Conservation (phyloP, 2,113 vertebrate genomes). For the Merops nubicus region DNA sequence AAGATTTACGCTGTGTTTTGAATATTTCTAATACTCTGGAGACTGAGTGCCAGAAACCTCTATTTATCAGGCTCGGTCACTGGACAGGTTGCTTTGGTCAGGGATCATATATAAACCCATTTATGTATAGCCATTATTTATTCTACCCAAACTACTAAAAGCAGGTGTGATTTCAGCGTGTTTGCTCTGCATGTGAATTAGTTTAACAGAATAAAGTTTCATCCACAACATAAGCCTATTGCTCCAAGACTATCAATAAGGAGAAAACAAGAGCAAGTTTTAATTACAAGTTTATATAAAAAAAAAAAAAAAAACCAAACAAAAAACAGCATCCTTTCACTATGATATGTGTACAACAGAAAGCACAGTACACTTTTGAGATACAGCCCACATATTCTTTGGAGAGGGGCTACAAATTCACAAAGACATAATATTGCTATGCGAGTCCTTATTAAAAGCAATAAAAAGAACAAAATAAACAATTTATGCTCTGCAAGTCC, state of each 20-base stretch:
- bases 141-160: not conserved
- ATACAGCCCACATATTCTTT: not conserved
- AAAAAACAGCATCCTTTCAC: not conserved
- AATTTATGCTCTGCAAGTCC: not conserved
- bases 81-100: not conserved
- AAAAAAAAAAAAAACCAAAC: too few species aligned
- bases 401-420: not conserved
- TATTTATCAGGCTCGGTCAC: constrained; percentile 6
- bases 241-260: not conserved
- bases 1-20: constrained; percentile 35
- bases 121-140: not conserved
- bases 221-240: not conserved
- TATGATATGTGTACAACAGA: not conserved
- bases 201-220: not conserved
- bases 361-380: not conserved
- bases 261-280: not conserved
- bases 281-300: not conserved
- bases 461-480: not conserved
- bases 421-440: not conserved
- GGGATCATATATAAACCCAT: not conserved
- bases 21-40: not conserved
- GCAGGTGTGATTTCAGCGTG: not conserved
- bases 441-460: not conserved
- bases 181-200: not conserved
- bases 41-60: not conserved